Percentiles rank a stretch among this genome's conserved stretches.
These are phyloP conservation scores for Oncorhynchus masou DNA, from an alignment of 2,113 vertebrate species.

Conservation along the genomic window DNA sequence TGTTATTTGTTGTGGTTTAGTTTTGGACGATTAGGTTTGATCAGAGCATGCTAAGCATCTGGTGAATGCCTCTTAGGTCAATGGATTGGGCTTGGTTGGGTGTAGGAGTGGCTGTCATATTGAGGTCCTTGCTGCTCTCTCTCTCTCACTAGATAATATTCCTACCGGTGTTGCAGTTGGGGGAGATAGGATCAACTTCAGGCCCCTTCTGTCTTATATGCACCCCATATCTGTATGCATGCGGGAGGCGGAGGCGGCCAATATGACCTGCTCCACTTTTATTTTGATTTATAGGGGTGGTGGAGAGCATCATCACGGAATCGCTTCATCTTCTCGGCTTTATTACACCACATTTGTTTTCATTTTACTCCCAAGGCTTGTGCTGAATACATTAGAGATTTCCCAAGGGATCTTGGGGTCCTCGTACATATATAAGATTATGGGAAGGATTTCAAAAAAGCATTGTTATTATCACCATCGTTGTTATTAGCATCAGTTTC, in stretches of 20 bases:
- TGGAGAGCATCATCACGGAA: constrained; percentile 71
- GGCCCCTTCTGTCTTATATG: not conserved
- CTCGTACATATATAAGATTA: constrained; percentile 35
- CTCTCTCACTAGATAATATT: not conserved
- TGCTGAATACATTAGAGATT: constrained; percentile 73
- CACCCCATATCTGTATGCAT: constrained; percentile 16
- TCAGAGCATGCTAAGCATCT: not conserved
- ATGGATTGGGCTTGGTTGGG: too few relatives aligned
- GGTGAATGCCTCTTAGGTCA: too few relatives aligned
- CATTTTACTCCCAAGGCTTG: constrained; percentile 73
- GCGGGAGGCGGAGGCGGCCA: constrained; percentile 14
- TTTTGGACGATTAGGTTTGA: too few relatives aligned
- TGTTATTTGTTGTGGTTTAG: too few relatives aligned
- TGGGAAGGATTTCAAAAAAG: constrained; percentile 45
- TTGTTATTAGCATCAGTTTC: too few relatives aligned
- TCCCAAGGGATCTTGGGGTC: constrained; percentile 60
- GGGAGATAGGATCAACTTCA: not conserved
- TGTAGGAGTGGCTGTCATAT: too few relatives aligned
- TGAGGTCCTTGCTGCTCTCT: not conserved
- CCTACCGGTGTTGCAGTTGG: not conserved
- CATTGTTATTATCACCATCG: too few relatives aligned
- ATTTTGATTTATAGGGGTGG: constrained; percentile 73
- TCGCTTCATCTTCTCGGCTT: constrained; percentile 74
- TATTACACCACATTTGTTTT: constrained; percentile 78
- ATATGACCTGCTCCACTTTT: constrained; percentile 69